Base-by-base conservation (phyloP, 1,140 invertebrate genomes). In the Daktulosphaira vitifoliae region DNA sequence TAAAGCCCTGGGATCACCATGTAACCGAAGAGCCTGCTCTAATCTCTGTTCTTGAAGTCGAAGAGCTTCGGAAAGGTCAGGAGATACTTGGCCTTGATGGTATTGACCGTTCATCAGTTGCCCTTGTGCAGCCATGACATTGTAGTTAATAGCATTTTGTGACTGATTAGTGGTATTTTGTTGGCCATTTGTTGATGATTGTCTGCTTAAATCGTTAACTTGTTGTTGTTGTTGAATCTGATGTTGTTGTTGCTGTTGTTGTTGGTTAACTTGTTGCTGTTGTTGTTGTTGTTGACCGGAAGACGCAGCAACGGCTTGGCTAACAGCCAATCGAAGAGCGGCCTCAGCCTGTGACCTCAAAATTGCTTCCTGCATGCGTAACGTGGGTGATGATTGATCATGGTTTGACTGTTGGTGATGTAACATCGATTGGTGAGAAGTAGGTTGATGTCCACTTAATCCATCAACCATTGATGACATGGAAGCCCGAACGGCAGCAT, bases 331-430 rank as follows among this genome's bases (percentile, higher is more conserved):
- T 71, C 89, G 79, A 15, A 90, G 78, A 1, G 89, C 85, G 1
- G 89, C 85, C 72, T 90, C 88, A 1, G 88, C 88, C 69, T 91
- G 89, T 53, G 86, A 87, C 71, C 88, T 81, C 15, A 91, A 75
- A 11, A 92, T 77, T 0, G 87, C 88, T 74, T 91, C 87, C 68
- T 81, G 79, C 78, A 90, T 86, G 65, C 88, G 78, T 7, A 90
- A 74, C 1, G 87, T 84, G 6, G 87, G 83, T 70, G 85, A 82
- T 4, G 78, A 77, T 46, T 76, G 56, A 69, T 74, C 71, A 68
- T 70, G 70, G n/a, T 62, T 68, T 7, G 59, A 56, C 66, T 71
- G 69, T 49, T 68, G 69, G 50, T 68, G 70, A 23, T 75, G 74
- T 6, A 50, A 29, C 22, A 67, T 62, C 11, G 44, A 71, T 65